phyloP scores from a whole-genome alignment of 1,140 invertebrate genomes.

The Papilio aristodemus region DNA sequence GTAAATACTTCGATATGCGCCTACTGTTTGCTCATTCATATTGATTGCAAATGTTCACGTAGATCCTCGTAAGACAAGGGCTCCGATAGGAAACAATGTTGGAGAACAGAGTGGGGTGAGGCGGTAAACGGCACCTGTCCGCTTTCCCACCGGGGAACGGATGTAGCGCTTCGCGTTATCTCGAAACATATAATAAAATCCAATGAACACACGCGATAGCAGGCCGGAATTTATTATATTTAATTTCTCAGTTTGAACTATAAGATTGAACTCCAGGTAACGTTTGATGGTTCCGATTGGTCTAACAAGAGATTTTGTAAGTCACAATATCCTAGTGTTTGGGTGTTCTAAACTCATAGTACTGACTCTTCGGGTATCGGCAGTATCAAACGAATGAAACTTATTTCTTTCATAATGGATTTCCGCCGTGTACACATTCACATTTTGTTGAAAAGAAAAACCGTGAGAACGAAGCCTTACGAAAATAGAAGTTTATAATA shows the following conservation, averaged over 20 bases:
- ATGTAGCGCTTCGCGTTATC: slow-evolving; percentile 32
- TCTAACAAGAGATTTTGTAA: background rate
- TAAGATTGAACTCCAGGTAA: slow-evolving; percentile 3
- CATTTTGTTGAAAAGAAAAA: slow-evolving; percentile 21
- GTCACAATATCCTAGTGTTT: background rate
- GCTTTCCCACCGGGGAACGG: slow-evolving; percentile 28
- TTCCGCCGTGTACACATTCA: no score
- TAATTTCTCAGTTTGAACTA: slow-evolving; percentile 28
- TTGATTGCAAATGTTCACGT: background rate
- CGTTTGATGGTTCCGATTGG: slow-evolving; percentile 10
- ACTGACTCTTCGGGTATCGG: no score
- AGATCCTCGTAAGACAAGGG: background rate
- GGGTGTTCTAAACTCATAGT: background rate
- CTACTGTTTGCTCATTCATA: background rate
- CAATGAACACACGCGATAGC: slow-evolving; percentile 27
- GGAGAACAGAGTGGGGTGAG: background rate
- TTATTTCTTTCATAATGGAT: no score
- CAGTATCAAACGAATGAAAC: no score
- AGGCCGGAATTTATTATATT: slow-evolving; percentile 31
- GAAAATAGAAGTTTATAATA: slow-evolving; percentile 49
- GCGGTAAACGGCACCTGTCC: slow-evolving; percentile 30
- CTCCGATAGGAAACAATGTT: background rate
- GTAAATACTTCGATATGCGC: no score
- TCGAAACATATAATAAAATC: slow-evolving; percentile 33
- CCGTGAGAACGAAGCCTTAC: slow-evolving; percentile 52